Evolutionary conservation across 2,797 vertebrate genomes (phyloP).

Genomic region (Hydrocynus forskahlii): DNA sequence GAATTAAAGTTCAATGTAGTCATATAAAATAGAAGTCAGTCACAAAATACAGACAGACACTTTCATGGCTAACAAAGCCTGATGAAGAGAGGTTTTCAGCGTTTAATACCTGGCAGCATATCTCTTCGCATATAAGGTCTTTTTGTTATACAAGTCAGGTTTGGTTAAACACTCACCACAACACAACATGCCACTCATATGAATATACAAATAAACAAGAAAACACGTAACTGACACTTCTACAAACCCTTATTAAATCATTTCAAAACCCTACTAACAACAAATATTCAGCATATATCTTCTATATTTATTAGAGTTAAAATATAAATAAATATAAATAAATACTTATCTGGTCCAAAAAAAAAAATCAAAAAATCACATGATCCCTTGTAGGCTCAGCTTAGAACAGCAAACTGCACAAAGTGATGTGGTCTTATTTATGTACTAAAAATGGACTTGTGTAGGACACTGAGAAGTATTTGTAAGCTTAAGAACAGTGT

Average conservation of each 20-base stretch:
- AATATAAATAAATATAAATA: not conserved
- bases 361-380: not conserved
- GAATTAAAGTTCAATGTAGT: conserved; percentile 39
- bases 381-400: not conserved
- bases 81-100: conserved; percentile 17
- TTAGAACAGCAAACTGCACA: not conserved
- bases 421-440: conserved; percentile 27
- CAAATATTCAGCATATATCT: not conserved
- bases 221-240: conserved; percentile 1
- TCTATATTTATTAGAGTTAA: not conserved
- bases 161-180: conserved; percentile 28
- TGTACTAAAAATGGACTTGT: not conserved
- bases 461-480: not conserved
- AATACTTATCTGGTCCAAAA: not conserved
- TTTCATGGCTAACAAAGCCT: conserved; percentile 20
- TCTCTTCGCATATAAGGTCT: conserved; percentile 22
- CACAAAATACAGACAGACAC: conserved; percentile 42
- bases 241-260: not conserved
- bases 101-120: conserved; percentile 20
- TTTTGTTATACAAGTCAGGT: conserved; percentile 19
- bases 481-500: conserved; percentile 6
- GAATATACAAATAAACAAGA: conserved; percentile 24
- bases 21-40: conserved; percentile 47
- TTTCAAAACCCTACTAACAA: conserved; percentile 2
- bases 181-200: conserved; percentile 9